phyloP scores from a whole-genome alignment of 2,888 invertebrate species.

The Acronicta leporina region DNA sequence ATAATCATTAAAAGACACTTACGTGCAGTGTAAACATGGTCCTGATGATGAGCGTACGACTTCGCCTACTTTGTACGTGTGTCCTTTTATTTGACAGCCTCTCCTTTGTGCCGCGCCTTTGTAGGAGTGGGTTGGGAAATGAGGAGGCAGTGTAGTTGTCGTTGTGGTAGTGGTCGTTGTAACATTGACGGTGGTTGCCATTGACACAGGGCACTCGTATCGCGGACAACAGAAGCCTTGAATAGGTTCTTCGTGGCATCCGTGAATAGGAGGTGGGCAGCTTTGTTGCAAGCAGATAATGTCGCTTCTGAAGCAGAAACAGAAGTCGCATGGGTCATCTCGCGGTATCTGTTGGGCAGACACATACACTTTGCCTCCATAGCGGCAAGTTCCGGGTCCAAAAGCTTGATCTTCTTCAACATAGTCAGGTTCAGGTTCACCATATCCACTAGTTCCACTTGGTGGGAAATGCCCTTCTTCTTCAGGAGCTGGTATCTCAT shows the following conservation, averaged over 20 bases:
- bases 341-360: conserved; percentile 98
- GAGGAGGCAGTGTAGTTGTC: conserved; percentile 95
- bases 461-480: conserved; percentile 77
- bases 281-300: conserved; percentile 98
- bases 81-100: conserved; percentile 96
- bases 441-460: conserved; percentile 80
- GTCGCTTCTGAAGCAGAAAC: conserved; percentile 98
- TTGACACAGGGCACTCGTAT: conserved; percentile 97
- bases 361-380: conserved; percentile 97
- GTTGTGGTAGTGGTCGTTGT: conserved; percentile 97
- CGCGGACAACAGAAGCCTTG: conserved; percentile 98
- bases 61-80: conserved; percentile 95
- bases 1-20: conserved; percentile 86
- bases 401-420: conserved; percentile 94
- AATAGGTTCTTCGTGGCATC: conserved; percentile 97
- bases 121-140: conserved; percentile 94
- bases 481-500: conserved; percentile 74
- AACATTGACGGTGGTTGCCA: conserved; percentile 94
- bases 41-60: conserved; percentile 95
- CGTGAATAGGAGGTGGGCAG: conserved; percentile 97
- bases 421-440: conserved; percentile 92
- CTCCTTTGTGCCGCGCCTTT: conserved; percentile 92
- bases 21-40: conserved; percentile 98
- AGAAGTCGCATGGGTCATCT: conserved; percentile 98
- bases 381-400: conserved; percentile 97